A percentile compares a stretch with the other conserved stretches of the same genome.
These are phyloP conservation scores for Gallinago stenura DNA, from an alignment of 2,797 vertebrate genomes.

Conservation along the genomic window DNA sequence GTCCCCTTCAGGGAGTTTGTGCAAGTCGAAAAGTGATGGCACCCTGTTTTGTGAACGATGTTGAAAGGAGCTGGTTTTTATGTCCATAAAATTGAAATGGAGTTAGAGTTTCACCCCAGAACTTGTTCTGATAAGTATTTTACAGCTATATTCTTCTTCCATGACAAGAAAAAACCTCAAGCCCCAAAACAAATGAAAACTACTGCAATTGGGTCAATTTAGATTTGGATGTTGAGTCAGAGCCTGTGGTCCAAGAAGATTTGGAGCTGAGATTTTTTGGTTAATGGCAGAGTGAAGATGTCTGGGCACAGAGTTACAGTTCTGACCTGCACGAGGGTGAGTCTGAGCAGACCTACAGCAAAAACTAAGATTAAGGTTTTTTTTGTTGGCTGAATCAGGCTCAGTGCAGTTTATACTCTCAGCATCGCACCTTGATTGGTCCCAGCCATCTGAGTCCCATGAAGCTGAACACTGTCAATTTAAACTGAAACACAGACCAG, in stretches of 20 bases:
- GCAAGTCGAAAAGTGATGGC: not conserved
- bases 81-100: not conserved
- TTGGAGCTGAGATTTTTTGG: not conserved
- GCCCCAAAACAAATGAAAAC: not conserved
- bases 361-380: not conserved
- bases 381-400: not conserved
- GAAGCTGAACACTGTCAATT: not conserved
- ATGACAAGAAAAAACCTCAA: not conserved
- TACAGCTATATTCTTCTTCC: not conserved
- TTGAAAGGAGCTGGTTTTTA: not conserved
- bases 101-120: not conserved
- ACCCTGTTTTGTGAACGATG: not conserved
- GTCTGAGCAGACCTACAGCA: not conserved
- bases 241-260: not conserved
- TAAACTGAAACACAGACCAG: not conserved
- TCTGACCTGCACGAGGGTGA: not conserved
- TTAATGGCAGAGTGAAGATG: not conserved
- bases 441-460: not conserved
- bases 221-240: not conserved
- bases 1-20: not conserved
- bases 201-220: not conserved
- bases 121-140: not conserved
- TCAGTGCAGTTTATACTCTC: not conserved
- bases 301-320: not conserved
- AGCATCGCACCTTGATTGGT: not conserved